phyloP scores from a whole-genome alignment of 2,797 vertebrate species.

The Poecilia gillii region DNA sequence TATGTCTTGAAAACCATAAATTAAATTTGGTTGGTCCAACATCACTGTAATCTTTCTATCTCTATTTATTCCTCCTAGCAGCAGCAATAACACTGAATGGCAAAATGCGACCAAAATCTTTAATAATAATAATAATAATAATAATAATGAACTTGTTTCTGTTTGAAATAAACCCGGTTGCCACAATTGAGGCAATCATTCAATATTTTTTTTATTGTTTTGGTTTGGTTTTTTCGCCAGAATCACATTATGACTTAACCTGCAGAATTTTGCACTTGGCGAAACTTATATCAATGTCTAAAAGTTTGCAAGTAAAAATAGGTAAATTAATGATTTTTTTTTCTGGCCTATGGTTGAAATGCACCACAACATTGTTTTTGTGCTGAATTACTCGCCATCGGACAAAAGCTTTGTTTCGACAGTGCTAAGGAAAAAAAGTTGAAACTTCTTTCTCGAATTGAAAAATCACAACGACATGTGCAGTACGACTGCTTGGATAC shows the following conservation, averaged over 20 bases:
- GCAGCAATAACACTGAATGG: not conserved
- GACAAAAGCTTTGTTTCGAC: not conserved
- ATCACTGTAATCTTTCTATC: not conserved
- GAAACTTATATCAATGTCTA: not conserved
- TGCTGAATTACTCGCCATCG: not conserved
- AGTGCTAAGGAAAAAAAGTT: not conserved
- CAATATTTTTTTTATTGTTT: no score
- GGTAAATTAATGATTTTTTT: not conserved
- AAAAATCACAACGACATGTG: not conserved
- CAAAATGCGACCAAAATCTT: not conserved
- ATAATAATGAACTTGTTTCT: not conserved
- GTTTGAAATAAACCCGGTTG: not conserved
- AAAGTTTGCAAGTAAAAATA: not conserved
- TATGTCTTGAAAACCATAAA: not conserved
- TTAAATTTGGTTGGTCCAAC: not conserved
- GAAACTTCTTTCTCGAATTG: not conserved
- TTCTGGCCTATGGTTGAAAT: not conserved
- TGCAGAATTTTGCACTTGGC: not conserved
- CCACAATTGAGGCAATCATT: no score
- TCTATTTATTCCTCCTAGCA: not conserved
- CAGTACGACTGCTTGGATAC: not conserved
- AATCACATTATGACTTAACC: no score
- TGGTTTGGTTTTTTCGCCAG: no score
- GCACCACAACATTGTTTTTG: not conserved
- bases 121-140: not conserved